Evolutionary conservation across 2,113 vertebrate species (phyloP).

Genomic region (Eretmochelys imbricata): DNA sequence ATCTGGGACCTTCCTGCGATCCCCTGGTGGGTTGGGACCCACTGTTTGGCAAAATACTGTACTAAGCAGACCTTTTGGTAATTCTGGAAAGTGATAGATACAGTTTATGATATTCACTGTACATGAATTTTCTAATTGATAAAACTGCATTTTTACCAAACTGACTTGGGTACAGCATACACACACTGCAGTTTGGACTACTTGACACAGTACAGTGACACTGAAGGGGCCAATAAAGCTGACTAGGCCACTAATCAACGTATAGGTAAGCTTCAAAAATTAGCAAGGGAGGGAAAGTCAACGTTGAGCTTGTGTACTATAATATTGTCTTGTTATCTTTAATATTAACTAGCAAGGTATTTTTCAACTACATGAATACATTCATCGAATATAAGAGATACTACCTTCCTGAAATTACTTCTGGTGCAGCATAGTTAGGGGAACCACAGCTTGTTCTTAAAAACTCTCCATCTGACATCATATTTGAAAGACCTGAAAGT

Average conservation of each 20-base stretch:
- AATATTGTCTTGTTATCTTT: not conserved
- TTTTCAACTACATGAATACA: slow-evolving; percentile 36
- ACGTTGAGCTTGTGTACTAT: not conserved
- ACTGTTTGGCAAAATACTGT: not conserved
- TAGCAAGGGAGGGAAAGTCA: not conserved
- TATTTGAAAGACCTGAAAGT: slow-evolving; percentile 95
- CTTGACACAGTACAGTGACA: not conserved
- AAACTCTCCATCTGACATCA: slow-evolving; percentile 99
- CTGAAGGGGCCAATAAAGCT: not conserved
- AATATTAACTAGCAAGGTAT: slow-evolving; percentile 34
- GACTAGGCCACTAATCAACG: not conserved
- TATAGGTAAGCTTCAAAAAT: not conserved
- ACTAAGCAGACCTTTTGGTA: not conserved
- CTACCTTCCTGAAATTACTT: slow-evolving; percentile 99
- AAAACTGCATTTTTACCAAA: not conserved
- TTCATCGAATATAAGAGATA: slow-evolving; percentile 59
- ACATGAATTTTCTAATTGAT: not conserved
- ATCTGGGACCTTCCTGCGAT: not conserved
- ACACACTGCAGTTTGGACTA: not conserved
- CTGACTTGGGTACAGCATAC: not conserved
- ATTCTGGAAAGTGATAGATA: not conserved
- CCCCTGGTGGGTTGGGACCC: not conserved
- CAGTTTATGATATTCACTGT: not conserved
- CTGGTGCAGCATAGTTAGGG: slow-evolving; percentile 97
- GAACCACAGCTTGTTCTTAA: slow-evolving; percentile 97